phyloP scores from a whole-genome alignment of 2,888 invertebrate species.

The Deilephila elpenor region DNA sequence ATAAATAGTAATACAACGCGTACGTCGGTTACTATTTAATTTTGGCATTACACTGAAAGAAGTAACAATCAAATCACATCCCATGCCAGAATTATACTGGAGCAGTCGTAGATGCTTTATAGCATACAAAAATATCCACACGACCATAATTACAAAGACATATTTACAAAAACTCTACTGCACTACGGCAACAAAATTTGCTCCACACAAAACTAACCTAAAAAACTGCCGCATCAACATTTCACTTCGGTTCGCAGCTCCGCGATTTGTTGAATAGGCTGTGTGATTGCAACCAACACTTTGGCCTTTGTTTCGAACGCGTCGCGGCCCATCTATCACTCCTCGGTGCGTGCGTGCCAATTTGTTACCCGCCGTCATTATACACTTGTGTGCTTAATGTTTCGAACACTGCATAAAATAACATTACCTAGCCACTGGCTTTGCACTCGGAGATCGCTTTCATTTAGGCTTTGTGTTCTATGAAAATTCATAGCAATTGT shows the following conservation, averaged over 20 bases:
- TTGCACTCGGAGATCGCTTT: constrained; percentile 1
- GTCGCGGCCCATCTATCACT: constrained; percentile 73
- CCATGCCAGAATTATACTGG: no score
- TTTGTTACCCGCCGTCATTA: constrained; percentile 72
- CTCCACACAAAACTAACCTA: neutral
- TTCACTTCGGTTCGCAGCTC: constrained; percentile 45
- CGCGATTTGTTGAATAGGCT: constrained; percentile 70
- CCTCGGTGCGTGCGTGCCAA: constrained; percentile 65
- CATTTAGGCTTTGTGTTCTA: neutral
- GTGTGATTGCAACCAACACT: constrained; percentile 78
- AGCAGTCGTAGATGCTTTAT: no score
- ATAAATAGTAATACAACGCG: no score
- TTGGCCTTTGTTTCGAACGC: constrained; percentile 75
- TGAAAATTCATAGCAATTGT: no score
- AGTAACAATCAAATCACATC: no score
- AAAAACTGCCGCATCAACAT: constrained; percentile 32
- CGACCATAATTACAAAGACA: no score
- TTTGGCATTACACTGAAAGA: no score
- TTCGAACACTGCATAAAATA: constrained; percentile 40
- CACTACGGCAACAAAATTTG: no score
- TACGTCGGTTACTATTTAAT: no score
- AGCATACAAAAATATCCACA: no score
- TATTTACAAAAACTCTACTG: no score
- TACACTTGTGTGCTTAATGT: constrained; percentile 47
- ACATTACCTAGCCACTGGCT: constrained; percentile 22